These are phyloP conservation scores for Solenodon paradoxus DNA, from an alignment of 2,113 vertebrate genomes.

Conservation along the genomic window DNA sequence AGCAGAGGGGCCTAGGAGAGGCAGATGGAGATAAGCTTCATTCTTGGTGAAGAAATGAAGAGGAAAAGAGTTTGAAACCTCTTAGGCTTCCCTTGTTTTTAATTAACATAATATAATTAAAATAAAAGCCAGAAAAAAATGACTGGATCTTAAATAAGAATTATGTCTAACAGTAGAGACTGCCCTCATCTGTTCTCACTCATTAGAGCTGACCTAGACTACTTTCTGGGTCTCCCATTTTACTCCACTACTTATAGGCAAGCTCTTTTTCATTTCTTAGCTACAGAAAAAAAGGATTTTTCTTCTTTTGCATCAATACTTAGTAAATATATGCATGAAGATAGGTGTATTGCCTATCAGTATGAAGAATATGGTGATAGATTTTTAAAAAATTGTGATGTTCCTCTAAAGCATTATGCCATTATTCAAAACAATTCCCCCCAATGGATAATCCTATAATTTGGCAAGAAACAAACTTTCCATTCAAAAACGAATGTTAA, in stretches of 20 bases:
- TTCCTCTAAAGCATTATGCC: background rate
- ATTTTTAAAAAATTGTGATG: conserved; percentile 7
- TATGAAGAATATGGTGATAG: background rate
- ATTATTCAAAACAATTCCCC: conserved; percentile 2
- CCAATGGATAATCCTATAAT: conserved; percentile 28
- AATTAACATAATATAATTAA: conserved; percentile 76
- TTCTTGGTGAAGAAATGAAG: conserved; percentile 24
- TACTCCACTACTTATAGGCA: background rate
- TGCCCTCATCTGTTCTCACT: background rate
- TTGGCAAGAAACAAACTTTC: background rate
- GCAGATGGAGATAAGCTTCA: background rate
- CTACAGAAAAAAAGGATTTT: conserved; percentile 9
- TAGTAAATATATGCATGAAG: conserved; percentile 10
- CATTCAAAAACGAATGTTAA: conserved; percentile 24
- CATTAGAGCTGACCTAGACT: conserved; percentile 47
- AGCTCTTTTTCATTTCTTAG: conserved; percentile 17
- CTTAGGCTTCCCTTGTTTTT: conserved; percentile 57
- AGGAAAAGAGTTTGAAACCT: conserved; percentile 50
- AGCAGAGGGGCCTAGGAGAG: background rate
- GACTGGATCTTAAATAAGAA: conserved; percentile 71
- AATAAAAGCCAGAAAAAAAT: conserved; percentile 73
- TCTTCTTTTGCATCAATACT: background rate
- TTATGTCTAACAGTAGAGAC: conserved; percentile 40
- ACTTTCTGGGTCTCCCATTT: conserved; percentile 26
- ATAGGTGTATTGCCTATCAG: conserved; percentile 33